A percentile compares a stretch with the other conserved stretches of the same genome.
Conservation (phyloP, 2,888 invertebrate genomes). For the Acleris literana region DNA sequence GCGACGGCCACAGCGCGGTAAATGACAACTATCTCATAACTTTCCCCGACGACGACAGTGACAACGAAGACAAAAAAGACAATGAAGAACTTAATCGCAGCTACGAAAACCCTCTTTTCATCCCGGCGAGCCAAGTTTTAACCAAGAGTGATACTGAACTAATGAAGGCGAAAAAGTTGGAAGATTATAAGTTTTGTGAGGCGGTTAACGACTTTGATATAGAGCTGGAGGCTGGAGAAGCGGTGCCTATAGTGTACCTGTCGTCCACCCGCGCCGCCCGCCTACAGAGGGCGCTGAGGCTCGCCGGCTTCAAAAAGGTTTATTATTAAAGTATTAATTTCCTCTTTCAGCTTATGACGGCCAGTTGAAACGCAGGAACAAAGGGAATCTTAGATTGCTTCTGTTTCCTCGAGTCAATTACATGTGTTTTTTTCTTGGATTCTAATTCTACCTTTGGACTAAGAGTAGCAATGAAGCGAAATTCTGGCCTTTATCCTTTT, state of each 20-base stretch:
- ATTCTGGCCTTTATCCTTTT: no score
- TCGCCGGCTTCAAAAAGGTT: conserved; percentile 83
- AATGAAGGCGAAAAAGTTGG: conserved; percentile 71
- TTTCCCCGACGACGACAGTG: conserved; percentile 62
- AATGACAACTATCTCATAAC: conserved; percentile 67
- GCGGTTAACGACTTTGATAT: conserved; percentile 78
- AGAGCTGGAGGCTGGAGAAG: conserved; percentile 70
- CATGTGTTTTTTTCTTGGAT: conserved; percentile 8
- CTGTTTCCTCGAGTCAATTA: conserved; percentile 24
- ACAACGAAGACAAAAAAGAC: conserved; percentile 50
- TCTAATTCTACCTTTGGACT: not conserved
- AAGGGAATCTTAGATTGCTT: conserved; percentile 32
- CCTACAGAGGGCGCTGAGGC: conserved; percentile 81
- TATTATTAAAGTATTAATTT: conserved; percentile 36
- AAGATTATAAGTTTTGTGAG: conserved; percentile 76
- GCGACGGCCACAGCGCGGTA: conserved; percentile 51
- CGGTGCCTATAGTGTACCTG: conserved; percentile 77
- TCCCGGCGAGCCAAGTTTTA: conserved; percentile 65
- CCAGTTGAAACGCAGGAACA: conserved; percentile 27
- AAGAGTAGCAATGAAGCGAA: no score
- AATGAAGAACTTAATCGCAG: conserved; percentile 57
- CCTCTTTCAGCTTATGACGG: conserved; percentile 20
- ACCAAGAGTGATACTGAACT: conserved; percentile 66
- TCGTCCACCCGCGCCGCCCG: conserved; percentile 78
- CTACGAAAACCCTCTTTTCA: conserved; percentile 71